Evolutionary conservation across 1,140 invertebrate species (phyloP), one percentile per base, ranked within the genome.

Genomic region (Lordiphosa stackelbergi): DNA sequence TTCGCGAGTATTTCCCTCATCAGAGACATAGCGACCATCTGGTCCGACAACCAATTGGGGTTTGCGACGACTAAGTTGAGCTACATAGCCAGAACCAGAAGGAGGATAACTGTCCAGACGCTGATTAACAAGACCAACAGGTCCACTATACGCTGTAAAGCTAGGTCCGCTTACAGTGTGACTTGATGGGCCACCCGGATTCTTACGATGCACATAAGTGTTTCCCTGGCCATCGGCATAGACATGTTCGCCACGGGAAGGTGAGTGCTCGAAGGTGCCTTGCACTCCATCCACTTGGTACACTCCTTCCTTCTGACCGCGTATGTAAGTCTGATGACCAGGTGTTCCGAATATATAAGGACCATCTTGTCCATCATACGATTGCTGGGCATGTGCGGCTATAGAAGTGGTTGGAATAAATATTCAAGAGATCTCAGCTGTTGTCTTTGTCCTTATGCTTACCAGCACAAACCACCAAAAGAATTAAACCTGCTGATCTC

Each of bases 241-340:
- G 13, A 53, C 42, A 42, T 73, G 69, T 12, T 53, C 19, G 9
- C 61, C 38, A 0, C 36, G 41, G n/a, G 35, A 13, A 1, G 69
- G 40, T 1, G 57, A 54, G n/a, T 81, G 58, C 28, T 81, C 57
- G 57, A 78, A 78, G 24, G 54, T 56, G n/a, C 75, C 74, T 4
- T 6, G 40, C 5, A 74, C 70, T 0, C 66, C 75, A 4, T 66
- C 61, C 8, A 74, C 75, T 12, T 55, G 60, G 24, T 74, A 74
- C 22, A 46, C n/a, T 19, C 74, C 70, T 37, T 73, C 60, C 19
- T 77, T 77, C 5, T 78, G 63, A 10, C 73, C 73, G 5, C 73
- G 58, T 35, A 77, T 78, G 2, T 77, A 77, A 2, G 78, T 53
- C 9, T 66, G 73, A 8, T 72, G 47, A 10, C 68, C 73, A 2